Base-by-base conservation (phyloP, 2,888 invertebrate genomes). In the Anthophora plumipes region DNA sequence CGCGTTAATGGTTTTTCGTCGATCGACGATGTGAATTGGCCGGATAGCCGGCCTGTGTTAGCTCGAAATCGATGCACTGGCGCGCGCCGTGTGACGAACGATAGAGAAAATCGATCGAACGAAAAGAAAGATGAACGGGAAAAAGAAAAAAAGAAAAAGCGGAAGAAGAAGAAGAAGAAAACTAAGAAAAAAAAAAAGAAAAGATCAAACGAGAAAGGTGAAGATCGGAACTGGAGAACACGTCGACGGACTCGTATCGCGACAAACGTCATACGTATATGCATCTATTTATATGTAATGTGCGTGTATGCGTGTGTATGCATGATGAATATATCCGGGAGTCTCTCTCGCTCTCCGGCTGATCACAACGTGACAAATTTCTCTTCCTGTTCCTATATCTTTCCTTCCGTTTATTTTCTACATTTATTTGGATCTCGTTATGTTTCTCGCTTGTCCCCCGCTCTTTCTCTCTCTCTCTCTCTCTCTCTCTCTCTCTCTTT, bases 241-340 rank as follows among this genome's bases (percentile, higher is more conserved):
- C 81, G 85, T 75, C 43, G 59, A 64, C 55, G 66, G 31, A 50
- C 43, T 25, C 39, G 74, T 80, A 68, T 67, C 82, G 67, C 81
- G 72, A 73, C 67, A 60, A 73, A 80, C 84, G 70, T 76, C 64
- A 61, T 64, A 59, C 64, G 61, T 64, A 57, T 63, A 66, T 50
- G 57, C 64, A 64, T 80, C 77, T 73, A 74, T 85, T 81, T 84
- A 82, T 82, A 81, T 72, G 71, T 78, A 79, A 71, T 78, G 61
- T 50, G 66, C 64, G 69, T 55, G 80, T 64, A 76, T 64, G 73
- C 69, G 79, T 73, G 82, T 68, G 68, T 72, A 74, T 80, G 84
- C 69, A 86, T 75, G 84, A 86, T 86, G 86, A 86, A 81, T 80
- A 83, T 86, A 78, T 84, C 70, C 67, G 67, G 73, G 67, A 71